Evolutionary conservation across 2,888 invertebrate genomes (phyloP), one percentile per base, ranked within the genome.

Genomic region (Troides oblongomaculatus): DNA sequence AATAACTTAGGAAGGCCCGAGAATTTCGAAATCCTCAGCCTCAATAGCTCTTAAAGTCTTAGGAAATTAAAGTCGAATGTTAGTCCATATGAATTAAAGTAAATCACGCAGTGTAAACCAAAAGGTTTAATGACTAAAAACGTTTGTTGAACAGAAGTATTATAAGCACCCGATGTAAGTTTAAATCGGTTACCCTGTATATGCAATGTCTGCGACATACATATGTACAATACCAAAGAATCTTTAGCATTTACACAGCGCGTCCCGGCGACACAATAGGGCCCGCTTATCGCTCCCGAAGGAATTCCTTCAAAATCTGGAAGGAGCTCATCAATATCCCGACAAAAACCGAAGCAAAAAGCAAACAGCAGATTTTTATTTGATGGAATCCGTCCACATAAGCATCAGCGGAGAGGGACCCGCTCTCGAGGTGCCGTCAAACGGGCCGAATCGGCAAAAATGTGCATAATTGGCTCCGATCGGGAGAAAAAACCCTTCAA

Each of bases 381-480:
- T 89, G 88, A 90, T 84, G 87, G 91, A 90, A 89, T 92, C 88
- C 88, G 80, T 82, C 81, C 81, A 81, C 79, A 80, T 81, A 84
- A 88, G 88, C 88, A 87, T 89, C 86, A 88, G 84, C 74, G 75
- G 74, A 78, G 79, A 74, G 74, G 76, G 60, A 69, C 63, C 69
- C 71, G 72, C 69, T 77, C 76, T 78, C 78, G 83, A 77, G 79
- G 79, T 81, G 74, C 80, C 81, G 82, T 84, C 89, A 91, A 91
- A 91, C 83, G 86, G 75, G 77, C 90, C 90, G 89, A 88, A 79
- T 82, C 82, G 86, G 87, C 89, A 92, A 91, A 92, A 92, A 92
- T 92, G 92, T 91, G 89, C 92, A 92, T 92, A 92, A 92, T 92
- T 91, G 92, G 80, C 78, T 78, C 80, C 83, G 84, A 79, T 84